These are phyloP conservation scores for Amblyraja radiata DNA, from an alignment of 2,797 vertebrate genomes.

Conservation along the genomic window DNA sequence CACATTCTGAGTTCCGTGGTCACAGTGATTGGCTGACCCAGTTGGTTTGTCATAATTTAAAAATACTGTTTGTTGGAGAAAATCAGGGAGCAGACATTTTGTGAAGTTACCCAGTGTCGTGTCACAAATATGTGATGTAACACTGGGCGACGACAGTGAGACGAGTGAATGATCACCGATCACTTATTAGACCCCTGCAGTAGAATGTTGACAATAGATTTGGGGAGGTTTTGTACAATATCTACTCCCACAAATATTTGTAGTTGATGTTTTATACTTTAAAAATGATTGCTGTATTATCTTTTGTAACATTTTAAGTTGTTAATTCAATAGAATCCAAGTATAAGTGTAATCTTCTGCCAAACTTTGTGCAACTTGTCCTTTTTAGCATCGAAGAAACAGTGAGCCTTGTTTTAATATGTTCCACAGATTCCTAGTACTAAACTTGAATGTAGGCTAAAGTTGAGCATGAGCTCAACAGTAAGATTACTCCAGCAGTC, in stretches of 20 bases:
- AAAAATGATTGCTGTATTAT: neutral
- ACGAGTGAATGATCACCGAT: neutral
- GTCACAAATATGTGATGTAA: neutral
- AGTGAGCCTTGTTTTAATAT: neutral
- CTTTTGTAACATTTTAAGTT: neutral
- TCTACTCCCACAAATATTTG: neutral
- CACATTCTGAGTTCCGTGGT: no score
- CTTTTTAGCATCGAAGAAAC: neutral
- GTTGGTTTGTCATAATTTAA: neutral
- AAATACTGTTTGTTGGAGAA: neutral
- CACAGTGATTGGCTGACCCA: no score
- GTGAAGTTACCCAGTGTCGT: neutral
- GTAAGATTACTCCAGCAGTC: neutral
- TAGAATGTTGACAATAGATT: neutral
- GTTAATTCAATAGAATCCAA: neutral
- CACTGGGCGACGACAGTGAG: neutral
- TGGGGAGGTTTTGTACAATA: neutral
- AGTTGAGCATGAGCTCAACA: neutral
- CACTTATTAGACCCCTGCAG: neutral
- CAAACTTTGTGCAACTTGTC: neutral
- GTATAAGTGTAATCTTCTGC: neutral
- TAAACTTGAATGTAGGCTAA: neutral
- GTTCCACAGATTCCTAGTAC: neutral
- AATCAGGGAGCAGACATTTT: conserved; percentile 2
- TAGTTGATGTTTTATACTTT: neutral